Evolutionary conservation across 2,113 vertebrate species (phyloP).

Genomic region (Toxostoma redivivum): DNA sequence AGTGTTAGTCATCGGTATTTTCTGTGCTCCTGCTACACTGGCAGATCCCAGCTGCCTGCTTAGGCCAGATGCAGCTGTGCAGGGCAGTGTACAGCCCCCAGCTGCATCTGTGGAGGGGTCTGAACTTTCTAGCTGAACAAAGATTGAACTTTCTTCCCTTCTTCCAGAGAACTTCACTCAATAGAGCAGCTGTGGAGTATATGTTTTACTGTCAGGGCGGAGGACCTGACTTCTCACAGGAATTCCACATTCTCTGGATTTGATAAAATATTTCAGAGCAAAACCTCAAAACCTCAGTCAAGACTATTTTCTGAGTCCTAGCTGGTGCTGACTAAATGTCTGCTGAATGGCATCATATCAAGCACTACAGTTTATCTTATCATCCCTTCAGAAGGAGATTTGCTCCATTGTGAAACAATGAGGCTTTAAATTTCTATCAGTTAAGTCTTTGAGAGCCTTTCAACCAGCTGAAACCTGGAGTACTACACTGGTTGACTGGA

Average conservation of each 20-base stretch:
- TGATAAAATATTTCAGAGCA: background rate
- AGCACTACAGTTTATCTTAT: background rate
- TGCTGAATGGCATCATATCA: background rate
- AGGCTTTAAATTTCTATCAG: background rate
- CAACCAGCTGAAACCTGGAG: background rate
- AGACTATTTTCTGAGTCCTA: background rate
- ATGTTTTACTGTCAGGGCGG: fast-evolving
- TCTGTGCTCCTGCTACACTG: background rate
- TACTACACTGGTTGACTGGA: background rate
- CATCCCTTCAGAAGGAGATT: background rate
- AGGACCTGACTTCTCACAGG: background rate
- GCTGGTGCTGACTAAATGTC: background rate
- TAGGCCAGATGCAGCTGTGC: background rate
- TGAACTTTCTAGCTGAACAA: background rate
- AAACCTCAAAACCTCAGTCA: background rate
- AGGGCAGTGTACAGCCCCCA: background rate
- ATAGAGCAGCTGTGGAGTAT: background rate
- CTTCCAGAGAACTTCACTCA: background rate
- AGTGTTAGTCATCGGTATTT: background rate
- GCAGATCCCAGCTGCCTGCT: background rate
- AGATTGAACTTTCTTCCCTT: background rate
- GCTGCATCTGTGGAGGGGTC: background rate
- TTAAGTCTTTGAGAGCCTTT: background rate
- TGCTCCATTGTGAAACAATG: background rate
- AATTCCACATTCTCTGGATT: background rate